A percentile compares a stretch with the other conserved stretches of the same genome.
Conservation (phyloP, 2,113 vertebrate genomes). For the Pardalotus punctatus region DNA sequence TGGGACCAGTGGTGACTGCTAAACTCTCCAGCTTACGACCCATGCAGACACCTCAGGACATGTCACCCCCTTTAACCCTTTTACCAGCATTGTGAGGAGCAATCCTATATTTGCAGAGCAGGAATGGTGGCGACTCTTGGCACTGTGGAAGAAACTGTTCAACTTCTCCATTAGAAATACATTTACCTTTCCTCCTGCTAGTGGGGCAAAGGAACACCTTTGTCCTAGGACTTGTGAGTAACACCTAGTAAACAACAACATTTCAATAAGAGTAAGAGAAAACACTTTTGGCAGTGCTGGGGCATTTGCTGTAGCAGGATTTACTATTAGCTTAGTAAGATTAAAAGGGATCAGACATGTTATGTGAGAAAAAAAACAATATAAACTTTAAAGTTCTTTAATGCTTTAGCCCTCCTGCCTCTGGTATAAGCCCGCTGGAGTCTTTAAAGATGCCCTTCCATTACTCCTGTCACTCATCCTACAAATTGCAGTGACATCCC, state of each 20-base stretch:
- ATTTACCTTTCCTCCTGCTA: not conserved
- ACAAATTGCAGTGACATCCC: not conserved
- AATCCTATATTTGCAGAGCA: not conserved
- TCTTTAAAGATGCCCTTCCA: not conserved
- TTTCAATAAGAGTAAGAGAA: not conserved
- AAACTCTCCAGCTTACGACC: not conserved
- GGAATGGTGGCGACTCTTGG: not conserved
- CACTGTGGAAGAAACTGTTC: not conserved
- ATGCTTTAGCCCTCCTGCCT: not conserved
- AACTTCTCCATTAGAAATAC: not conserved
- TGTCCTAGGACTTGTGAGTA: not conserved
- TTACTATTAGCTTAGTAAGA: slow-evolving; percentile 13
- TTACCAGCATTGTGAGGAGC: not conserved
- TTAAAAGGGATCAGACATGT: slow-evolving; percentile 46
- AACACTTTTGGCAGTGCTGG: not conserved
- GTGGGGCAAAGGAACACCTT: not conserved
- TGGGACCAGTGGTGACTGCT: not conserved
- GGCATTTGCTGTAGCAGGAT: not conserved
- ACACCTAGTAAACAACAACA: not conserved
- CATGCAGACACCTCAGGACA: not conserved
- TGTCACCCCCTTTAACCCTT: not conserved
- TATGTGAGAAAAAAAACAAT: not conserved
- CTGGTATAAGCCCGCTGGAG: not conserved
- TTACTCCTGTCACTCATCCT: not conserved
- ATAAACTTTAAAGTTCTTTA: not conserved